Base-by-base conservation (phyloP, 23 tunicate species). In the Halocynthia aurantium region DNA sequence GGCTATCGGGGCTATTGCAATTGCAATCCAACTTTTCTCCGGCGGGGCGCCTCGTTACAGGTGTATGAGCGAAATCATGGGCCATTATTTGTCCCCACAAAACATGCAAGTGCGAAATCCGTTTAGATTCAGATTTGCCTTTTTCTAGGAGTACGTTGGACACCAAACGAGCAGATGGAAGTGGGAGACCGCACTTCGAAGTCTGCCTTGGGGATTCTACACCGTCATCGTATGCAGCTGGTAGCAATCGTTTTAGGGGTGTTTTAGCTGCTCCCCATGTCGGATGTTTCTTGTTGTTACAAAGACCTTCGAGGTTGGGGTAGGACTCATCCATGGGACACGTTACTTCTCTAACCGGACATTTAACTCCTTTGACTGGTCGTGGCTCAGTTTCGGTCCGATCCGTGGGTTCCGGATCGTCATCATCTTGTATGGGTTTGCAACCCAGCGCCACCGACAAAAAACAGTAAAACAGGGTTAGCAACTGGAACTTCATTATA, bases 21-120 rank as follows among this genome's bases (percentile, higher is more conserved):
- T 78, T 57, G 61, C 98, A 93, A 61, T 83, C 85, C 62, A 86
- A 51, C 53, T 58, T 63, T 5, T 61, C n/a, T 0, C 87, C 91
- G 58, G 81, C 72, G 22, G 8, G 52, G 64, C 62, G 70, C 52
- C 86, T 77, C 7, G 74, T 71, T 21, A 73, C 53, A 0, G 98
- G 93, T 5, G 98, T 93, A 57, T 61, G 68, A 6, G 81, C 82
- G 22, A 93, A 86, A 70, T 93, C 98, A 66, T 93, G 98, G 19
- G 80, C 80, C 50, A 93, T 63, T 52, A 81, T 80, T 57, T 93
- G 98, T 9, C 98, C 98, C 82, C 84, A 93, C 76, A 81, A 69
- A 7, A 85, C 87, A 12, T 82, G 80, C 55, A 93, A 51, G 61
- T 86, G 88, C 17, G 98, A 70, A 4, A 80, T 54, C 22, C 13